A percentile compares a stretch with the other conserved stretches of the same genome.
phyloP scores from a whole-genome alignment of 2,113 vertebrate species.

The Oostethus manadensis region DNA sequence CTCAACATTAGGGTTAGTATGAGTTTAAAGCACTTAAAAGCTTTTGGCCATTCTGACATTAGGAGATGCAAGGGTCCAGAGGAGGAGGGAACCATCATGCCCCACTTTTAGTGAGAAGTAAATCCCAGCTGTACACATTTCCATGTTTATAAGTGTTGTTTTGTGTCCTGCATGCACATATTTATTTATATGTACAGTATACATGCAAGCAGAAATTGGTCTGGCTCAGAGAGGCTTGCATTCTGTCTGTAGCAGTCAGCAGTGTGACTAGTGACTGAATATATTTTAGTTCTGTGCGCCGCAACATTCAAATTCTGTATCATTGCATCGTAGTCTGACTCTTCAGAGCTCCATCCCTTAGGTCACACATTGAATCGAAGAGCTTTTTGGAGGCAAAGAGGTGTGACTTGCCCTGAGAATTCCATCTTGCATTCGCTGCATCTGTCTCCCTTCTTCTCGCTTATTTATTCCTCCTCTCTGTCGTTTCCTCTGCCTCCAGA shows the following conservation, averaged over 20 bases:
- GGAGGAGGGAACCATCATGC: constrained; percentile 41
- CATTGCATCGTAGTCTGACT: constrained; percentile 48
- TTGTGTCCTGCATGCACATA: constrained; percentile 31
- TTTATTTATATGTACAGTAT: constrained; percentile 18
- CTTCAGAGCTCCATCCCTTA: constrained; percentile 51
- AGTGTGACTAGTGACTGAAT: constrained; percentile 38
- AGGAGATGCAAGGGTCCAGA: constrained; percentile 42
- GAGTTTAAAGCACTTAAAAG: constrained; percentile 67
- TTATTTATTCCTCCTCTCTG: constrained; percentile 47
- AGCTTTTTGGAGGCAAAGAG: constrained; percentile 67
- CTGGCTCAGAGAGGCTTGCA: constrained; percentile 27
- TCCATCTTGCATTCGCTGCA: constrained; percentile 41
- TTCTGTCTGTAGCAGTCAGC: constrained; percentile 35
- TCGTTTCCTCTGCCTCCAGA: constrained; percentile 56
- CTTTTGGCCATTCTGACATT: constrained; percentile 54
- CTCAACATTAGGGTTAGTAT: constrained; percentile 56
- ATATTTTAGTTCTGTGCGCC: constrained; percentile 43
- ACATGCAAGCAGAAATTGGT: neutral
- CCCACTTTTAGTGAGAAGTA: constrained; percentile 31
- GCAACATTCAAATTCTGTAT: constrained; percentile 55
- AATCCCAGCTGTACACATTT: constrained; percentile 46
- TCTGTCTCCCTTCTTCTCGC: constrained; percentile 31
- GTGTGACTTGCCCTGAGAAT: constrained; percentile 63
- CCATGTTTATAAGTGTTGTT: constrained; percentile 29
- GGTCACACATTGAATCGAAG: constrained; percentile 63